Base-by-base conservation (phyloP, 1,140 invertebrate species). In the Diabrotica undecimpunctata region DNA sequence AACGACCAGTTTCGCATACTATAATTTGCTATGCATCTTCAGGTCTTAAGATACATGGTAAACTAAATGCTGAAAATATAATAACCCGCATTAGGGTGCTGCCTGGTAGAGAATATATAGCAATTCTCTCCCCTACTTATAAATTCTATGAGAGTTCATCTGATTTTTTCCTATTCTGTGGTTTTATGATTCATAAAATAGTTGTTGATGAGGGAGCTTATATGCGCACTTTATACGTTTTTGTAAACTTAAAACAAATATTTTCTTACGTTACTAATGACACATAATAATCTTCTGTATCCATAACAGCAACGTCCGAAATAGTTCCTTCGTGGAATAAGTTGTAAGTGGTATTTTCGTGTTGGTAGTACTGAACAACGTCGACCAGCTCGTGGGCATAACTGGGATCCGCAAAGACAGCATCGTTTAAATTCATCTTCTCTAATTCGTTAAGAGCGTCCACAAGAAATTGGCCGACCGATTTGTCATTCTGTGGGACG, bases 251-350 rank as follows among this genome's bases (percentile, higher is more conserved):
- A 46, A 46, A 46, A 10, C 41, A 46, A n/a, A 46, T 5, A 6
- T 38, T 12, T 41, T 83, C 85, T 83, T 78, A 92, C 89, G 85
- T 87, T 64, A 89, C 83, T 46, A 89, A 78, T 25, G 88, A 87
- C 9, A 89, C 86, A 77, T 90, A 90, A 25, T 85, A 81, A 74
- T 90, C 90, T 72, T 83, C 79, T 63, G 81, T 79, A 79, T 90
- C 89, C 57, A 87, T 83, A 59, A 84, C 85, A 54, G 86, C 84
- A 11, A 90, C 80, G 63, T 84, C 84, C 8, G 84, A 83, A 37
- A 84, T 82, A 59, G 81, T 82, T 69, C 82, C 82, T 68, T 77
- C 79, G 67, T 76, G 72, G 62, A 75, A 69, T 56, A 70, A 67
- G 61, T 62, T 12, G 63, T 66, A 74, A 61, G 75, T 69, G 61